Conservation (phyloP, 2,797 vertebrate genomes). For the Melanotaenia parkinsoni region DNA sequence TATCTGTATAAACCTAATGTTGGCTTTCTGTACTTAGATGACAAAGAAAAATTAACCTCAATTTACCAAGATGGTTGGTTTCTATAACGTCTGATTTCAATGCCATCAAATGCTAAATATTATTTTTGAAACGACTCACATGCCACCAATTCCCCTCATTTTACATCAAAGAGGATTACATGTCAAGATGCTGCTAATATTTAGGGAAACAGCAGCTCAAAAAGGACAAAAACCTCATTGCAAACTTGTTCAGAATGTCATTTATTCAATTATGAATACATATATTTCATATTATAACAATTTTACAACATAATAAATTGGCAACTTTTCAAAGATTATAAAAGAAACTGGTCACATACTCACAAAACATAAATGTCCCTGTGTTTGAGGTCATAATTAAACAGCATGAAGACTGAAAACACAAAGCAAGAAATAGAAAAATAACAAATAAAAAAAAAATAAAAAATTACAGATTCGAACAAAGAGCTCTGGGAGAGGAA, state of each 20-base stretch:
- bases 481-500: conserved; percentile 19
- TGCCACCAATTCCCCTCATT: no score
- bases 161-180: no score
- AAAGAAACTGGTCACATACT: conserved; percentile 32
- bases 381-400: conserved; percentile 46
- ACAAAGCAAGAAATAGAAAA: conserved; percentile 11
- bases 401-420: conserved; percentile 30
- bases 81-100: no score
- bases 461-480: conserved; percentile 20
- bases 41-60: no score
- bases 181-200: no score
- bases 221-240: background rate
- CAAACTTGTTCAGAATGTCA: conserved; percentile 48
- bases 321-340: conserved; percentile 21
- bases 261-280: conserved; percentile 68
- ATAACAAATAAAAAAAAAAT: conserved; percentile 20
- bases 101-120: no score
- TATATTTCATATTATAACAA: conserved; percentile 47
- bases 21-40: no score
- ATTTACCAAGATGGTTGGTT: no score
- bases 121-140: no score
- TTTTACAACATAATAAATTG: conserved; percentile 28
- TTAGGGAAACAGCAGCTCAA: background rate
- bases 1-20: no score
- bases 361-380: conserved; percentile 34